Percentiles rank a stretch among this genome's conserved stretches.
Conservation (phyloP, 2,888 invertebrate species). For the Alviniconcha strummeri region DNA sequence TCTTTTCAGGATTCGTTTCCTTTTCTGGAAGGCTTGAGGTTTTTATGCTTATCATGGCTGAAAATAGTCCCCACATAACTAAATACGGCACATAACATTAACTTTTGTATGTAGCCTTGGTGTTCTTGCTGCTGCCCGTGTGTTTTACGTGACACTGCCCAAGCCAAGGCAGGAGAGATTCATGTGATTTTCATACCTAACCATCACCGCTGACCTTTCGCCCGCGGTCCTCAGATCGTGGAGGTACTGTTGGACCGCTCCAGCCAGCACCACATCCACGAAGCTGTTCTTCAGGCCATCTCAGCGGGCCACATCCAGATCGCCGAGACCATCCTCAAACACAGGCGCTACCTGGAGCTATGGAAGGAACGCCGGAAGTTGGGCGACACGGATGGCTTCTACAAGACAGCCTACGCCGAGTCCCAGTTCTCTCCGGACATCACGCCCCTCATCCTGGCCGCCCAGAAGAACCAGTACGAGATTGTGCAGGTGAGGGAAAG, state of each 20-base stretch:
- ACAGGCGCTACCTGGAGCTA: conserved; percentile 67
- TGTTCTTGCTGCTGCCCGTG: too few species aligned
- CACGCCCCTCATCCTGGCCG: conserved; percentile 68
- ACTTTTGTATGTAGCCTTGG: too few species aligned
- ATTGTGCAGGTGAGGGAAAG: conserved; percentile 54
- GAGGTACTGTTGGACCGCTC: conserved; percentile 66
- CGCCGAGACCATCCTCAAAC: conserved; percentile 70
- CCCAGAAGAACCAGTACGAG: conserved; percentile 71
- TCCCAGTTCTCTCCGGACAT: conserved; percentile 70
- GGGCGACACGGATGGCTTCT: conserved; percentile 59
- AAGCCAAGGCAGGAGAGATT: background rate
- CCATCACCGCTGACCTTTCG: too few species aligned
- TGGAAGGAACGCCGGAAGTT: conserved; percentile 61
- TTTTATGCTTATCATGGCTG: too few species aligned
- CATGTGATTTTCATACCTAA: background rate
- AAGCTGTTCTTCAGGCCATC: conserved; percentile 70
- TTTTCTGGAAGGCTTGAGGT: too few species aligned
- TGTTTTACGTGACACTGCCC: too few species aligned
- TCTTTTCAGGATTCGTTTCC: too few species aligned
- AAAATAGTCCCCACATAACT: too few species aligned
- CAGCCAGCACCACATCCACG: conserved; percentile 68
- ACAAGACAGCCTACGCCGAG: conserved; percentile 64
- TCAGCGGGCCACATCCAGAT: conserved; percentile 72
- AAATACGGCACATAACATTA: too few species aligned
- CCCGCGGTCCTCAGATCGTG: conserved; percentile 57